Evolutionary conservation across 2,797 vertebrate species (phyloP).

Genomic region (Tolypeutes matacus): DNA sequence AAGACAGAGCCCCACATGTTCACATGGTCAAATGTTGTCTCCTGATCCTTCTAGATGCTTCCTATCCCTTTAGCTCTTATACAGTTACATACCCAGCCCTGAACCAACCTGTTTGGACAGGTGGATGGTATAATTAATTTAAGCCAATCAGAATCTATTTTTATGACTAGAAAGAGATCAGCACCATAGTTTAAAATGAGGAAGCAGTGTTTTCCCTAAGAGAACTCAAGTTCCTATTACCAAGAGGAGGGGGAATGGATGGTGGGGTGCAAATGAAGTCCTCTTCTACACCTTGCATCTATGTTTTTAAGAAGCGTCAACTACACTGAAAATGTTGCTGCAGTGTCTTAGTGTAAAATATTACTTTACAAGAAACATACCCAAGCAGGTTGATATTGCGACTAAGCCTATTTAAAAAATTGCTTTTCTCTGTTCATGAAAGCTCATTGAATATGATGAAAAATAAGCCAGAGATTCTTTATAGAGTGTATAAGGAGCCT

Average conservation of each 20-base stretch:
- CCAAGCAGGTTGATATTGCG: not conserved
- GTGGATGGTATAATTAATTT: not conserved
- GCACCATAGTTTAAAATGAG: not conserved
- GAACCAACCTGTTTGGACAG: not conserved
- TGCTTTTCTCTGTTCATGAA: slow-evolving; percentile 13
- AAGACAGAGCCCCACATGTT: not conserved
- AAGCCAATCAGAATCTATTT: not conserved
- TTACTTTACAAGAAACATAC: not conserved
- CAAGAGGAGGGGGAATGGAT: not conserved
- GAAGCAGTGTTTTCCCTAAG: not conserved
- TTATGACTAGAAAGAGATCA: not conserved
- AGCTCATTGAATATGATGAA: not conserved
- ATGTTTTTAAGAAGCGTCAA: not conserved
- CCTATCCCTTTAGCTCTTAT: not conserved
- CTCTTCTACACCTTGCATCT: not conserved
- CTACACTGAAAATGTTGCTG: not conserved
- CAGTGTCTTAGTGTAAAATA: not conserved
- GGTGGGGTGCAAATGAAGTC: not conserved
- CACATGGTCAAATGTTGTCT: too few species aligned
- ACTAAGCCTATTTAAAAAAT: not conserved
- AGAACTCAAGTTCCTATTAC: not conserved
- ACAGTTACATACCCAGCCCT: not conserved
- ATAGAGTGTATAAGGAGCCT: not conserved
- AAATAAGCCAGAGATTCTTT: not conserved
- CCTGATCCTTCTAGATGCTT: not conserved